Evolutionary conservation across 53 echinoderm and acorn worm species (phyloP).

Genomic region (Patiria pectinifera): DNA sequence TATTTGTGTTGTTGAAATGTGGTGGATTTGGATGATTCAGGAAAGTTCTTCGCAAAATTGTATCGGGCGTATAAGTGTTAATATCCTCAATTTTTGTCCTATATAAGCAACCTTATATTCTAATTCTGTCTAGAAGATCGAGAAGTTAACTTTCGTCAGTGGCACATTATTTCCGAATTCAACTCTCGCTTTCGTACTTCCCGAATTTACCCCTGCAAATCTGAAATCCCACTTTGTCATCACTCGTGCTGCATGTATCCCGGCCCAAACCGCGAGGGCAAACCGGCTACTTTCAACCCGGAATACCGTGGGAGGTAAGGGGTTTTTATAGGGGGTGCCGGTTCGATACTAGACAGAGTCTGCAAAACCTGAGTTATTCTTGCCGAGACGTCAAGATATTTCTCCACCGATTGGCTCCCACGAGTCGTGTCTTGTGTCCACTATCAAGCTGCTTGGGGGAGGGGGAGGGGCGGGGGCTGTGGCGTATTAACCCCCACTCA

Average conservation of each 20-base stretch:
- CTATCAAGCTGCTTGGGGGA: neutral
- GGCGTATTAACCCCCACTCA: neutral
- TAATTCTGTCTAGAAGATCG: neutral
- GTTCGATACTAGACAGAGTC: neutral
- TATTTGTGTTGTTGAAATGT: too few species aligned
- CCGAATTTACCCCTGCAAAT: neutral
- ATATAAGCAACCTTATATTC: neutral
- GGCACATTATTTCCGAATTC: neutral
- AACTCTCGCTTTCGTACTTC: neutral
- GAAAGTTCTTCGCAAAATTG: too few species aligned
- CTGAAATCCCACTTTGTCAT: neutral
- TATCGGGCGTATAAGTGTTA: too few species aligned
- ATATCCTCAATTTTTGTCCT: neutral
- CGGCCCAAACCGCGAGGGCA: neutral
- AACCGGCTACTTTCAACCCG: neutral
- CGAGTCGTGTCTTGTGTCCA: neutral
- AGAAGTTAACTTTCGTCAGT: neutral
- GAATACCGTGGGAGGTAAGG: neutral
- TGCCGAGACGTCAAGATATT: constrained; percentile 22
- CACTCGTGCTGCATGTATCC: neutral
- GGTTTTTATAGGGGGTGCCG: neutral
- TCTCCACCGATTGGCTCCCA: constrained; percentile 8
- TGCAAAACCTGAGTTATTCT: neutral
- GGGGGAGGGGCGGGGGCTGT: neutral
- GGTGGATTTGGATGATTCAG: too few species aligned